A percentile compares a stretch with the other conserved stretches of the same genome.
These are phyloP conservation scores for Melinaea menophilus DNA, from an alignment of 2,888 invertebrate species.

Conservation along the genomic window DNA sequence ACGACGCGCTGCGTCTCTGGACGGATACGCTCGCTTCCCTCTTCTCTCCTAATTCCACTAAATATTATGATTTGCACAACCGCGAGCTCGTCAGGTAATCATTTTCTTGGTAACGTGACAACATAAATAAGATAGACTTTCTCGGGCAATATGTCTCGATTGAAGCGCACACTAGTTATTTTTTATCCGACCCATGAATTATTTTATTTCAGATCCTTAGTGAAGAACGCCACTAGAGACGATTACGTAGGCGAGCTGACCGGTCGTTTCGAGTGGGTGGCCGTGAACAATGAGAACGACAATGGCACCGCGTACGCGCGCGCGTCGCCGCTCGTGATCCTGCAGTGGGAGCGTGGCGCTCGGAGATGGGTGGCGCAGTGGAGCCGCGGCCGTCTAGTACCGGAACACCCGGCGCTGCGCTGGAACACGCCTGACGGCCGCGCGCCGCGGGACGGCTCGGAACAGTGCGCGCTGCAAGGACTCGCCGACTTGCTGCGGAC, in stretches of 20 bases:
- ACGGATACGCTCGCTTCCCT: conserved; percentile 45
- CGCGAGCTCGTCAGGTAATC: conserved; percentile 42
- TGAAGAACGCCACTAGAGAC: conserved; percentile 36
- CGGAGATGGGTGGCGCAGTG: conserved; percentile 82
- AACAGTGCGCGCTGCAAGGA: conserved; percentile 81
- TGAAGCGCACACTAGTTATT: neutral
- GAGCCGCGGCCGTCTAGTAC: conserved; percentile 87
- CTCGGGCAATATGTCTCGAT: neutral
- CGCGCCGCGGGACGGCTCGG: conserved; percentile 83
- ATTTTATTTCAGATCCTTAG: conserved; percentile 37
- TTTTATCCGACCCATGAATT: neutral
- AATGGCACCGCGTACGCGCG: conserved; percentile 34
- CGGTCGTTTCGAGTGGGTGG: conserved; percentile 52
- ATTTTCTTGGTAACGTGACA: neutral
- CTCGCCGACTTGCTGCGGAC: conserved; percentile 83
- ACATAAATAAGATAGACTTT: too few relatives aligned
- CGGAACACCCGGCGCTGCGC: conserved; percentile 79
- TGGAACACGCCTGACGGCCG: conserved; percentile 81
- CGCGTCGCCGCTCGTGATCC: conserved; percentile 54
- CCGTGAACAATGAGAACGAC: conserved; percentile 26
- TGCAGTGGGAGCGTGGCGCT: conserved; percentile 77
- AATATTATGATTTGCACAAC: conserved; percentile 54
- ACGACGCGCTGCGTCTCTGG: conserved; percentile 60
- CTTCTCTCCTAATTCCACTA: conserved; percentile 41
- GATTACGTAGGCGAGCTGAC: conserved; percentile 50